Conservation (phyloP, 1,140 invertebrate genomes). For the Drosophila kohkoa region DNA sequence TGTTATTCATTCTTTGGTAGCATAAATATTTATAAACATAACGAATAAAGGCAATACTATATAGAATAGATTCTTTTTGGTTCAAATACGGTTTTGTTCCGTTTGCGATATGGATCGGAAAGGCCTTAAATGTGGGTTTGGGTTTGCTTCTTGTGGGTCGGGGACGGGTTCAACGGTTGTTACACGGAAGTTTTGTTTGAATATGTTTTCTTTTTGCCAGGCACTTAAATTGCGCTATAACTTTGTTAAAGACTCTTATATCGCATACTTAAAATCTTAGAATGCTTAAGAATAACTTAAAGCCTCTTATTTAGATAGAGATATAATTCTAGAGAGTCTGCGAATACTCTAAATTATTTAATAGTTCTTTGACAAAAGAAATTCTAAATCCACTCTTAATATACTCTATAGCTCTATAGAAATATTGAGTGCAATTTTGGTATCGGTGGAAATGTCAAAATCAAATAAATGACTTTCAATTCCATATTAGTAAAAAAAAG, state of each 20-base stretch:
- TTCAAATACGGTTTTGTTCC: not conserved
- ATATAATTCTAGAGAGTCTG: too few species aligned
- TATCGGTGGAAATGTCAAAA: too few species aligned
- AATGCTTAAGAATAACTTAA: slow-evolving; percentile 17
- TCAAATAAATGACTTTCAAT: too few species aligned
- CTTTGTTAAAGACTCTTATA: slow-evolving; percentile 11
- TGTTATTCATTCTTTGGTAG: not conserved
- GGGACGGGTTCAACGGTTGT: not conserved
- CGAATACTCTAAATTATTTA: too few species aligned
- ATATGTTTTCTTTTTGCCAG: slow-evolving; percentile 30
- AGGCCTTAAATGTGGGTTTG: slow-evolving; percentile 2
- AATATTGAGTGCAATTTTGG: too few species aligned
- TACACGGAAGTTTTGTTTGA: not conserved
- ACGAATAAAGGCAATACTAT: slow-evolving; percentile 15
- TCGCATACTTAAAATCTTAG: not conserved
- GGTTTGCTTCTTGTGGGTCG: not conserved
- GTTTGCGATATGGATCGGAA: slow-evolving; percentile 9
- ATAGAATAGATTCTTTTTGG: slow-evolving; percentile 20
- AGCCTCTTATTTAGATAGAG: not conserved
- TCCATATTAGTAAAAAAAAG: too few species aligned
- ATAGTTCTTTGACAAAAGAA: too few species aligned
- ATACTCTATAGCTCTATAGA: too few species aligned
- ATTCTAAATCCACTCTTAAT: too few species aligned
- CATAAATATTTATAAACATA: slow-evolving; percentile 47
- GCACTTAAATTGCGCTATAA: slow-evolving; percentile 54